Base-by-base conservation (phyloP, 2,888 invertebrate species). In the Pachliopta kotzebuea region DNA sequence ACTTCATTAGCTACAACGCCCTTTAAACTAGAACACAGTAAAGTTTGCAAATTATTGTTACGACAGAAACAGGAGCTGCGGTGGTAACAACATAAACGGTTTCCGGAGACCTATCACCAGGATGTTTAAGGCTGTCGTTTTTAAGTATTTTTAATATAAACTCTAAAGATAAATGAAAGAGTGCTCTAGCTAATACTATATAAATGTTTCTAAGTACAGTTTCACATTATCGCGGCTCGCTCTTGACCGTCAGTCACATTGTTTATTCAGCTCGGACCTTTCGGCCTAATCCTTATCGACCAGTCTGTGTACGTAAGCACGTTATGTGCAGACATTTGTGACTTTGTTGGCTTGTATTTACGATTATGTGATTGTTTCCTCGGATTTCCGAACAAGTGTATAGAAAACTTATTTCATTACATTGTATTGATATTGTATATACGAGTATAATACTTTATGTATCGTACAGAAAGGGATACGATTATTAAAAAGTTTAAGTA, bases 261-360 rank as follows among this genome's bases (percentile, higher is more conserved):
- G 83, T 84, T 86, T 85, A 86, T 86, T 85, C 84, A 85, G 80
- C 78, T 76, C 78, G 79, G 78, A 81, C 81, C 80, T 82, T 82
- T 80, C 73, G 75, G 73, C 76, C 76, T 85, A 85, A 86, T 86
- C 83, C 83, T 78, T 83, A 86, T 85, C 82, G 84, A 86, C 81
- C 81, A 75, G 80, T 79, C 76, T 80, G 23, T 45, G 71, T 72
- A 71, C 68, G 67, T 26, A 69, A 64, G 64, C 63, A 67, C 56
- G 68, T 42, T 67, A 57, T 66, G 64, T 69, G 66, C 65, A 62
- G 65, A 67, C 66, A 68, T 69, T 67, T 71, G 66, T 68, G 54
- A 63, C 62, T 69, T 62, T 52, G 61, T 64, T 49, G 23, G 17
- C 21, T n/a, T 63, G 54, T 54, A 59, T 68, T 68, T 14, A 37